Evolutionary conservation across 1,140 invertebrate species (phyloP), one percentile per base, ranked within the genome.

Genomic region (Pogonognathellus flavescens): DNA sequence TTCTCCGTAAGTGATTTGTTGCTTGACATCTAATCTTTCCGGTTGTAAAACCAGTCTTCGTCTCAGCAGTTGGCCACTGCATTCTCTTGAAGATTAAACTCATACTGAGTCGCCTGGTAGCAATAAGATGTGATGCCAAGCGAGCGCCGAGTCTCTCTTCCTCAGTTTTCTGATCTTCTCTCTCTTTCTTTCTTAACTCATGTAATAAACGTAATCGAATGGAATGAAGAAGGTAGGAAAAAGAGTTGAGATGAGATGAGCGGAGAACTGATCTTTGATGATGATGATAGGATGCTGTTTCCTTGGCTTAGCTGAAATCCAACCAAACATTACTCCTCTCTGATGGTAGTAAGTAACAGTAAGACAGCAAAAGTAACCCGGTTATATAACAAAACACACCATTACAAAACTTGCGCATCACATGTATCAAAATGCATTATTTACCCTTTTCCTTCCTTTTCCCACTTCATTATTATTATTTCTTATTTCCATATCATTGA

Each of bases 11-110:
- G 66, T 85, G 84, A 87, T 85, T 87, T 87, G 86, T 87, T 87
- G 84, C 82, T 87, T 87, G 86, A 85, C 86, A 87, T 87, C 81
- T 85, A 87, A 87, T 87, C 86, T 87, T 85, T 85, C 82, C 83
- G 55, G 52, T 85, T 82, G 62, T 82, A 84, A 86, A 86, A 84
- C 86, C 82, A 82, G 82, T 84, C 83, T 84, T 84, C 59, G 55
- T 84, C 82, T 86, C 86, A 84, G 83, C 83, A 87, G 84, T 87
- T 82, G 83, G 80, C 62, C 86, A 82, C 84, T 84, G 50, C 66
- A 85, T 85, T 85, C 84, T 85, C 84, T 49, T 80, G 16, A 18
- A 85, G 76, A 85, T 85, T 85, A 85, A 85, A 62, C 84, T 85
- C 84, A 66, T 60, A 80, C 84, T 80, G 84, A 85, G 76, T 57